Evolutionary conservation across 2,113 vertebrate species (phyloP).

Genomic region (Triplophysa rosa): DNA sequence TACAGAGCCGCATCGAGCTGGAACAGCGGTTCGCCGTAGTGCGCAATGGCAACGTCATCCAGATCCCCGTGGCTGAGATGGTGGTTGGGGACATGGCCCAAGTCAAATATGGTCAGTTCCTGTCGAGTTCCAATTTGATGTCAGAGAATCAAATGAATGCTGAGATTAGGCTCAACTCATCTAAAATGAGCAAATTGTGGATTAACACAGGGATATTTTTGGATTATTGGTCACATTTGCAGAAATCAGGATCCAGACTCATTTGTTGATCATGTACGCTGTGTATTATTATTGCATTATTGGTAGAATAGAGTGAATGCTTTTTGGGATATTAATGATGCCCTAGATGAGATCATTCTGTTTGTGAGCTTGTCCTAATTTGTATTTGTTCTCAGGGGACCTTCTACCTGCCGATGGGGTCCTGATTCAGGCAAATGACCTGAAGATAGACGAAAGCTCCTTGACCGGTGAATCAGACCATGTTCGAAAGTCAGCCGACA

Average conservation of each 20-base stretch:
- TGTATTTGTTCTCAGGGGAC: conserved; percentile 73
- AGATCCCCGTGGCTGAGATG: conserved; percentile 88
- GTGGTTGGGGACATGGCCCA: conserved; percentile 90
- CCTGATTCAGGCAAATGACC: conserved; percentile 86
- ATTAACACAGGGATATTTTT: conserved; percentile 11
- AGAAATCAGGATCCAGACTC: conserved; percentile 8
- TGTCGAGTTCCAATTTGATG: background rate
- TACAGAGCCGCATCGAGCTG: conserved; percentile 91
- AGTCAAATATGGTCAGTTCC: conserved; percentile 86
- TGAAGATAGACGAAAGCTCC: conserved; percentile 90
- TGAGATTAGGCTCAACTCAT: conserved; percentile 23
- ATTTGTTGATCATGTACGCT: conserved; percentile 14
- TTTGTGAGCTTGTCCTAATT: background rate
- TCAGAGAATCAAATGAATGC: background rate
- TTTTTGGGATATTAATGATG: conserved; percentile 16
- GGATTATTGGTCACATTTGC: background rate
- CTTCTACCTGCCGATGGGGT: conserved; percentile 87
- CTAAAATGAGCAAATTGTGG: conserved; percentile 17
- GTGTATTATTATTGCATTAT: background rate
- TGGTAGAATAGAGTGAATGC: background rate
- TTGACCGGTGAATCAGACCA: conserved; percentile 90
- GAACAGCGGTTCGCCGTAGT: conserved; percentile 83
- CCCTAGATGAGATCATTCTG: background rate
- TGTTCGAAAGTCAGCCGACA: conserved; percentile 83
- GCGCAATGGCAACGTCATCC: conserved; percentile 84